These are phyloP conservation scores for Drosophila pegasa DNA, from an alignment of 2,888 invertebrate genomes.

Conservation along the genomic window DNA sequence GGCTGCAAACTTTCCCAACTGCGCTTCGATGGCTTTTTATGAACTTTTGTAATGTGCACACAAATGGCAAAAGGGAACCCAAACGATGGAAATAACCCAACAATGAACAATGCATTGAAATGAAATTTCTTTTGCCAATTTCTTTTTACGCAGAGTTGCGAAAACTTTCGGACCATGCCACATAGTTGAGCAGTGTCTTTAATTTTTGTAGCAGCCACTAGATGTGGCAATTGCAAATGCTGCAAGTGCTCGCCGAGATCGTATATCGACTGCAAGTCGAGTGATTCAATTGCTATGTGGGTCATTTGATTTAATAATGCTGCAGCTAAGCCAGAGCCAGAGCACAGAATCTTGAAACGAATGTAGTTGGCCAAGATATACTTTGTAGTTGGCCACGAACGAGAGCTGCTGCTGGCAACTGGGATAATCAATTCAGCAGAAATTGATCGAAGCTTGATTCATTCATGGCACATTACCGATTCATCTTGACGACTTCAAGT, in stretches of 20 bases:
- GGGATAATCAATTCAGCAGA: neutral
- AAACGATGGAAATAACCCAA: conserved; percentile 42
- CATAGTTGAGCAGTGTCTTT: conserved; percentile 38
- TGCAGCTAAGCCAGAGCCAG: conserved; percentile 35
- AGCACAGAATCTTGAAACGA: neutral
- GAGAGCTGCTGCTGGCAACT: neutral
- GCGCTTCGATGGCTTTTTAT: conserved; percentile 65
- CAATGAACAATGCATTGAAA: conserved; percentile 54
- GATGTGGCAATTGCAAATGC: conserved; percentile 54
- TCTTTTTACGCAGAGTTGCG: conserved; percentile 44
- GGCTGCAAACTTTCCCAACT: conserved; percentile 46
- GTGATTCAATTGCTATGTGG: conserved; percentile 68
- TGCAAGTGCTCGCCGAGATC: conserved; percentile 33
- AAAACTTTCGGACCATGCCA: conserved; percentile 31
- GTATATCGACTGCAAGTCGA: conserved; percentile 64
- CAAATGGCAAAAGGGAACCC: conserved; percentile 9
- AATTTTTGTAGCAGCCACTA: conserved; percentile 35
- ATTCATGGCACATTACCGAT: neutral
- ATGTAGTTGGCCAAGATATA: neutral
- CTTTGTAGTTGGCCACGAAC: neutral
- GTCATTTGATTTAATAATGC: conserved; percentile 70
- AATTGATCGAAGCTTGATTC: neutral
- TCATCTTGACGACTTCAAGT: neutral
- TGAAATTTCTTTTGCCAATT: conserved; percentile 58
- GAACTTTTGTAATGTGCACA: conserved; percentile 62